Conservation (phyloP, 1,140 invertebrate genomes). For the Drosophila novamexicana region DNA sequence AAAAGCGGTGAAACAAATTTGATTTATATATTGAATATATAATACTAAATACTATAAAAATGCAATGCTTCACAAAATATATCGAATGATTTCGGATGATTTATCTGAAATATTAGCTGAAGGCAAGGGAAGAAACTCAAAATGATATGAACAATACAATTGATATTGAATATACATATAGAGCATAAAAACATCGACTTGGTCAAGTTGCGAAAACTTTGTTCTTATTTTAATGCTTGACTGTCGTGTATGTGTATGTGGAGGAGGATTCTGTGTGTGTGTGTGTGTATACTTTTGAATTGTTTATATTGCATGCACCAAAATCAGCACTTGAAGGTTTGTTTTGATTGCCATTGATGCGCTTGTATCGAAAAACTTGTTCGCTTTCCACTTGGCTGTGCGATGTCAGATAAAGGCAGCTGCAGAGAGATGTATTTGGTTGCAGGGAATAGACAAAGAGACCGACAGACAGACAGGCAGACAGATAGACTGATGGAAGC, state of each 20-base stretch:
- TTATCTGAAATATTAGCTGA: too few relatives aligned
- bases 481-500: neutral
- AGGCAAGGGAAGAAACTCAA: too few relatives aligned
- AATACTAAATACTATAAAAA: too few relatives aligned
- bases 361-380: conserved; percentile 56
- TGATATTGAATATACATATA: neutral
- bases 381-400: conserved; percentile 27
- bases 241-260: conserved; percentile 35
- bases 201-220: neutral
- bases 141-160: too few relatives aligned
- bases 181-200: conserved; percentile 6
- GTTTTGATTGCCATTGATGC: conserved; percentile 78
- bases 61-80: too few relatives aligned
- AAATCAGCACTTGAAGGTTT: conserved; percentile 76
- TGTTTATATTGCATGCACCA: conserved; percentile 75
- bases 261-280: conserved; percentile 5
- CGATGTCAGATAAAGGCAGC: neutral
- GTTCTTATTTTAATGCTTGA: conserved; percentile 31
- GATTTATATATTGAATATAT: too few relatives aligned
- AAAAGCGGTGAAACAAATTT: too few relatives aligned
- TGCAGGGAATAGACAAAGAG: conserved; percentile 2
- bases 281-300: conserved; percentile 61
- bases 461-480: neutral
- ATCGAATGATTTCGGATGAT: too few relatives aligned
- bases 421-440: conserved; percentile 1